These are phyloP conservation scores for Stenotaenia linearis DNA, from an alignment of 2,888 invertebrate genomes.

Conservation along the genomic window DNA sequence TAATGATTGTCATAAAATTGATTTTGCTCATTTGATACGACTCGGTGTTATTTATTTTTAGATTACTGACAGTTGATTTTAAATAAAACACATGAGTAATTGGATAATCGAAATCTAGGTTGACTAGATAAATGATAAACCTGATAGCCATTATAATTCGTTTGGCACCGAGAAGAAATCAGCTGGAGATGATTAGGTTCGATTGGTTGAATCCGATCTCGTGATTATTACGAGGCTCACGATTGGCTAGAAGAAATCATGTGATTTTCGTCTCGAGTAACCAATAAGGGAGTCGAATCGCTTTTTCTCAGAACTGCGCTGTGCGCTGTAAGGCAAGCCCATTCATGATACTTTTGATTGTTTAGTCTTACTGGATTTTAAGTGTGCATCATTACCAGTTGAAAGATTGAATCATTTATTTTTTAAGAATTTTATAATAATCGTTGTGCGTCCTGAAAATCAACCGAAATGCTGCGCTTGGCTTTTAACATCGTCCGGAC, in stretches of 20 bases:
- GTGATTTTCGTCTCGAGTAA: neutral
- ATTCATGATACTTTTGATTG: neutral
- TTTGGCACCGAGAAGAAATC: neutral
- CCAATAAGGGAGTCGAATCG: neutral
- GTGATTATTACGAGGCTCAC: neutral
- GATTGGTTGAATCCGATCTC: neutral
- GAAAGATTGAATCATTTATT: neutral
- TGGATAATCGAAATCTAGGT: no score
- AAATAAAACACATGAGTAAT: neutral
- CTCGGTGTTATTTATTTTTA: neutral
- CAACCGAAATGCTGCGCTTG: constrained; percentile 31
- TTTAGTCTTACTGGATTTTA: neutral
- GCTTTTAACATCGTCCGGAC: constrained; percentile 32
- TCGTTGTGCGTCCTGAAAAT: neutral
- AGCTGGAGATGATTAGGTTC: neutral
- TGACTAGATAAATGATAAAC: no score
- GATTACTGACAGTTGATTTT: neutral
- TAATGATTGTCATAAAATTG: neutral
- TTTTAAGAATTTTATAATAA: neutral
- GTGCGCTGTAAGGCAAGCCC: neutral
- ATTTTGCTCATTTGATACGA: neutral
- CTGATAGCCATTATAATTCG: no score
- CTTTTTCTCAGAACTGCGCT: neutral
- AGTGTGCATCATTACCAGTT: neutral
- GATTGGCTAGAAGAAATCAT: neutral